Evolutionary conservation across 2,797 vertebrate species (phyloP).

Genomic region (Podarcis siculus): DNA sequence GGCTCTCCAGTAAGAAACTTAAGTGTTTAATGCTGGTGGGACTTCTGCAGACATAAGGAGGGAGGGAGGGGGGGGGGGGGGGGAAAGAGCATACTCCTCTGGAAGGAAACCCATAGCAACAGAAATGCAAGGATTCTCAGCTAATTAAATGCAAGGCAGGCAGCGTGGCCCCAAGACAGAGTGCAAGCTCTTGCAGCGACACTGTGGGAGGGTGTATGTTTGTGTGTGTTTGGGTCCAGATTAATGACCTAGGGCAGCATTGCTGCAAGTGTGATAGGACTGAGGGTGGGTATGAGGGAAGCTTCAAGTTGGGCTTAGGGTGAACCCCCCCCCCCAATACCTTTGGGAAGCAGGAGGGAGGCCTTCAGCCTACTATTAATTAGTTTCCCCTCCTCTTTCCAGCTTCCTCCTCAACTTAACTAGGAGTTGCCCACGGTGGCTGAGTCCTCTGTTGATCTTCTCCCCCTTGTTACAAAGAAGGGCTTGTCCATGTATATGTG

Average conservation of each 20-base stretch:
- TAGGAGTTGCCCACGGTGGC: constrained; percentile 37
- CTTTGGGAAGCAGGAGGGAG: constrained; percentile 23
- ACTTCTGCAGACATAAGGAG: rapidly evolving
- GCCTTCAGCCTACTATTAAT: constrained; percentile 38
- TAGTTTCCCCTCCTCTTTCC: constrained; percentile 14
- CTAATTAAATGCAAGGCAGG: constrained; percentile 58
- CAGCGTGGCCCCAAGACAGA: constrained; percentile 43
- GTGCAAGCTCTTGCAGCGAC: neutral
- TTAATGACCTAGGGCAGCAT: constrained; percentile 26
- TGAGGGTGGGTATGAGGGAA: constrained; percentile 21
- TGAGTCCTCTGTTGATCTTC: neutral
- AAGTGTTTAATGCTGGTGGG: constrained; percentile 40
- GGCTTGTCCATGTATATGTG: neutral
- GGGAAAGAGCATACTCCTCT: constrained; percentile 39
- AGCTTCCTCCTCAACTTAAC: constrained; percentile 18
- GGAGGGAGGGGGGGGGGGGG: neutral
- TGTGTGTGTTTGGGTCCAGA: neutral
- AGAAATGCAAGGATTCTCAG: constrained; percentile 50
- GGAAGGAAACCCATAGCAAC: constrained; percentile 59
- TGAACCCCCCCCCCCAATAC: neutral
- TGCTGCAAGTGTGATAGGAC: neutral
- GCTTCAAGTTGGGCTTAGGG: neutral
- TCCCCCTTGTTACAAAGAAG: constrained; percentile 1
- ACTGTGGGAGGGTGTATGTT: neutral
- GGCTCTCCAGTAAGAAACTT: constrained; percentile 49